Evolutionary conservation across 2,888 invertebrate genomes (phyloP), one percentile per base, ranked within the genome.

Genomic region (Cephalotes varians): DNA sequence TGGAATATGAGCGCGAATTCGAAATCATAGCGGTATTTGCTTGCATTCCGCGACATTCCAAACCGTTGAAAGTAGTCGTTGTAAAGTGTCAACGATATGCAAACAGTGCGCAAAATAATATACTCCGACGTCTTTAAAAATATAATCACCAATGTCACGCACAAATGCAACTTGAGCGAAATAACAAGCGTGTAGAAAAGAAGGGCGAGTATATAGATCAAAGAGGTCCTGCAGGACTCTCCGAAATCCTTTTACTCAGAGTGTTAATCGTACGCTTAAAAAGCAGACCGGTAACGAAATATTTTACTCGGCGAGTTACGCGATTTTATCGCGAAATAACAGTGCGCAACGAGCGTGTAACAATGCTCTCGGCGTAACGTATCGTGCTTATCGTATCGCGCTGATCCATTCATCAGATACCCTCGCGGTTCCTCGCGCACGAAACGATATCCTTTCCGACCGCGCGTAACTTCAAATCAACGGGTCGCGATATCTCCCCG

Each of bases 261-360:
- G 10, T n/a, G 15, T 47, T 80, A 76, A 71, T 47, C 54, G 34
- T 7, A 25, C 49, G 15, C 28, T 80, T n/a, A 12, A 25, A 44
- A 40, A 31, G 15, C 49, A n/a, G 49, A 10, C 34, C 34, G 25
- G 56, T 58, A 56, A 73, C 25, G 60, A 40, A 58, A 80, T 72
- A 81, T 62, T 62, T 49, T 28, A 77, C 37, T 28, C 49, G 25
- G 49, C 56, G 49, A 62, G 31, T 81, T 81, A 77, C 77, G 60
- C 21, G 72, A 81, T 62, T 18, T 40, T 81, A 74, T 74, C 80
- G 21, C 21, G n/a, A 51, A 60, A 44, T 44, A 79, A 49, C 34
- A 56, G 31, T 40, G 40, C 44, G 77, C 77, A 56, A 71, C 54
- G 71, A 56, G 71, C 71, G 37, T 44, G 34, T 79, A 79, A 79